Conservation (phyloP, 2,797 vertebrate genomes). For the Phalloptychus januarius region DNA sequence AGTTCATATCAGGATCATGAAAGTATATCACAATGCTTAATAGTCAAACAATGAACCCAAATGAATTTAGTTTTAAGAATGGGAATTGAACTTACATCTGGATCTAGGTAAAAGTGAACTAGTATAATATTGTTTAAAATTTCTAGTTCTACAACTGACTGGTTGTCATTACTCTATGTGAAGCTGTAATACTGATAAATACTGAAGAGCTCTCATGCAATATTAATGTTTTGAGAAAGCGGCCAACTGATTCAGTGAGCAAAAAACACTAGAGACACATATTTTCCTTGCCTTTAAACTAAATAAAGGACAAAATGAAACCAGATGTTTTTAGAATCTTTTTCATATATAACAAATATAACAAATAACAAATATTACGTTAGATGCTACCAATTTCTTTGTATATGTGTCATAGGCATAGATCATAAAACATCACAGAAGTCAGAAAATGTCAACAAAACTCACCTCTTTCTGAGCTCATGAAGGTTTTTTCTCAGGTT, state of each 20-base stretch:
- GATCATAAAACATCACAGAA: constrained; percentile 50
- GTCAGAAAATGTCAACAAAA: constrained; percentile 53
- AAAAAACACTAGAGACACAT: not conserved
- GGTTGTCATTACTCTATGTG: not conserved
- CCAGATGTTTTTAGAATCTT: not conserved
- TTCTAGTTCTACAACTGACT: not conserved
- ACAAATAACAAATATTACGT: not conserved
- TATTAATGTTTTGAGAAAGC: not conserved
- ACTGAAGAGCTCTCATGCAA: not conserved
- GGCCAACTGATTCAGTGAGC: not conserved
- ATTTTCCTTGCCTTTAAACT: not conserved
- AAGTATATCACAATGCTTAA: not conserved
- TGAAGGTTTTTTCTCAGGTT: constrained; percentile 73
- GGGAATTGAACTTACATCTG: not conserved
- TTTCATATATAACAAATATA: not conserved
- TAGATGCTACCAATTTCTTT: not conserved
- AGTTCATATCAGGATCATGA: not conserved
- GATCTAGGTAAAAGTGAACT: not conserved
- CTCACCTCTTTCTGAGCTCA: constrained; percentile 86
- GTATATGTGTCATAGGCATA: constrained; percentile 29
- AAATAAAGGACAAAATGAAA: not conserved
- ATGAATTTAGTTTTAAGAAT: not conserved
- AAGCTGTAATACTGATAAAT: not conserved
- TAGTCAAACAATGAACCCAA: not conserved
- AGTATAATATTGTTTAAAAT: not conserved